Evolutionary conservation across 2,113 vertebrate species (phyloP).

Genomic region (Lethenteron camtschaticum): DNA sequence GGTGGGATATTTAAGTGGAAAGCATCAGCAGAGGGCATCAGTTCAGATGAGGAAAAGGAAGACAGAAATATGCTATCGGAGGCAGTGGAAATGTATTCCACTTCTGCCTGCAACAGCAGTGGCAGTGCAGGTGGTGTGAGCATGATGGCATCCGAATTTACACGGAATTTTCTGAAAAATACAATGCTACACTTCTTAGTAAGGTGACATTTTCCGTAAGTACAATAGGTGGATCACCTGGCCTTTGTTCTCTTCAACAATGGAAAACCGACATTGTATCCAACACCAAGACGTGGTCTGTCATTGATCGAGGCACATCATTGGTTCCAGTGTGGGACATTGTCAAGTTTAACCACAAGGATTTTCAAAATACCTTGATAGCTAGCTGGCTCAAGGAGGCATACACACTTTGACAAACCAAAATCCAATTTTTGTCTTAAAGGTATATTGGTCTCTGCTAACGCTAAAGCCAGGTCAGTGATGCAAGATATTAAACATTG

Average conservation of each 20-base stretch:
- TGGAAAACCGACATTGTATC: conserved; percentile 18
- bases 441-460: too few relatives aligned
- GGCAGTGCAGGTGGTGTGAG: conserved; percentile 10
- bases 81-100: too few relatives aligned
- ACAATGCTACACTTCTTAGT: neutral
- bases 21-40: conserved; percentile 15
- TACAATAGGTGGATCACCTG: conserved; percentile 19
- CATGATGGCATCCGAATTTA: neutral
- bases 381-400: conserved; percentile 12
- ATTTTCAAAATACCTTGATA: conserved; percentile 13
- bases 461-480: too few relatives aligned
- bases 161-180: neutral
- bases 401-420: conserved; percentile 10
- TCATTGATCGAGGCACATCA: conserved; percentile 19
- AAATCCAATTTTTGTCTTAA: too few relatives aligned
- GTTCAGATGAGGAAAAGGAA: conserved; percentile 8
- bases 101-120: too few relatives aligned
- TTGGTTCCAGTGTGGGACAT: conserved; percentile 24
- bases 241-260: conserved; percentile 10
- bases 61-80: too few relatives aligned
- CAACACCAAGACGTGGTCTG: conserved; percentile 19
- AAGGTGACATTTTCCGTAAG: conserved; percentile 9
- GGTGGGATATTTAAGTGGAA: conserved; percentile 31
- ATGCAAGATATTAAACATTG: too few relatives aligned
- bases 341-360: conserved; percentile 15